Base-by-base conservation (phyloP, 1,140 invertebrate genomes). In the Drosophila santomea region DNA sequence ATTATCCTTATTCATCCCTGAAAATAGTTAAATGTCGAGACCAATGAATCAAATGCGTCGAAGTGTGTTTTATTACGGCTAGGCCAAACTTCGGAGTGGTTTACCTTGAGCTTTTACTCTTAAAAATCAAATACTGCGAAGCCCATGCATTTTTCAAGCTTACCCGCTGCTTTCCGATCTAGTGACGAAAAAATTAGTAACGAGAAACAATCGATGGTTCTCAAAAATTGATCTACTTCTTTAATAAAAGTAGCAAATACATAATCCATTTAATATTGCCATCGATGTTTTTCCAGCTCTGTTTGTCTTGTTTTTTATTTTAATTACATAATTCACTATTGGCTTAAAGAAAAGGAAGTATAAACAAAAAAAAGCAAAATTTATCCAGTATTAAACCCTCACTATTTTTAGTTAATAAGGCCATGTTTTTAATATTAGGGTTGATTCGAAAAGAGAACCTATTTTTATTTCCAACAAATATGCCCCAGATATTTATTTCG, bases 231-330 rank as follows among this genome's bases (percentile, higher is more conserved):
- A 6, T 14, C 3, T 14, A 10, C 12, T 47, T 23, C 23, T 4
- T 25, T 10, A 4, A 28, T 3, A 15, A 48, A 15, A 15, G 4
- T 15, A 10, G 17, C 5, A 3, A 32, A 32, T 14, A 14, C 2
- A 25, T n/a, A 14, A 47, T 8, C 7, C 7, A 47, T 14, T 48
- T 48, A 23, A 48, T 8, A 48, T 12, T 48, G 47, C 48, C 48
- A 51, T 51, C 48, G n/a, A 51, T 51, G 48, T 25, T 51, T 51
- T 51, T 51, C 28, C 28, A 51, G 48, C 48, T 51, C 48, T 35
- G 48, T 28, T 51, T 51, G 4, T 17, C 15, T 51, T 35, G 1
- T 35, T 32, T 32, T 35, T 8, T 51, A 20, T 50, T 25, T 25
- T 25, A 25, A 25, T 25, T 25, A 25, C 25, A 4, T 25, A 5